A percentile compares a stretch with the other conserved stretches of the same genome.
Evolutionary conservation across 2,113 vertebrate species (phyloP).

Genomic region (Furnarius figulus): DNA sequence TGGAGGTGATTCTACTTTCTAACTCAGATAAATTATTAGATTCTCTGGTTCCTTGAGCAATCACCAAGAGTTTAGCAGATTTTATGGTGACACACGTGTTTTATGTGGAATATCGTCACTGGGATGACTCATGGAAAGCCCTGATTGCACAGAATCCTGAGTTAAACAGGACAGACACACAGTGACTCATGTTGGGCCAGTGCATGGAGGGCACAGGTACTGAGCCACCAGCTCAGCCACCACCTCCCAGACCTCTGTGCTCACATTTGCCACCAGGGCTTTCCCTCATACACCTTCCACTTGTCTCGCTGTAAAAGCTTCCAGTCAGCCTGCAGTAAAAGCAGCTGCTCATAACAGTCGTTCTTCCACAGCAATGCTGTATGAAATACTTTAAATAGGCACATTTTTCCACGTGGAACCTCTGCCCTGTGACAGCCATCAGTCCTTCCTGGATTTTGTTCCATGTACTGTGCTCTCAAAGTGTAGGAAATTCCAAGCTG

Average conservation of each 20-base stretch:
- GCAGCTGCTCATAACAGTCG: neutral
- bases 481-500: neutral
- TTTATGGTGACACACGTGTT: neutral
- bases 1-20: neutral
- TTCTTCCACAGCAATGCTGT: neutral
- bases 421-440: neutral
- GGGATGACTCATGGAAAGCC: neutral
- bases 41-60: neutral
- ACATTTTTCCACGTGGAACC: neutral
- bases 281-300: neutral
- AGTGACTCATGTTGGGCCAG: neutral
- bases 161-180: neutral
- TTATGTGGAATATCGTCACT: neutral
- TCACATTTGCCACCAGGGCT: neutral
- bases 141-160: neutral
- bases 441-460: neutral
- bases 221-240: neutral
- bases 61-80: neutral
- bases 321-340: neutral
- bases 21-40: neutral
- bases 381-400: neutral
- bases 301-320: neutral
- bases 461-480: neutral
- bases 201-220: neutral
- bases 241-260: neutral